Conservation (phyloP, 2,113 vertebrate genomes). For the Chrysochloris asiatica region DNA sequence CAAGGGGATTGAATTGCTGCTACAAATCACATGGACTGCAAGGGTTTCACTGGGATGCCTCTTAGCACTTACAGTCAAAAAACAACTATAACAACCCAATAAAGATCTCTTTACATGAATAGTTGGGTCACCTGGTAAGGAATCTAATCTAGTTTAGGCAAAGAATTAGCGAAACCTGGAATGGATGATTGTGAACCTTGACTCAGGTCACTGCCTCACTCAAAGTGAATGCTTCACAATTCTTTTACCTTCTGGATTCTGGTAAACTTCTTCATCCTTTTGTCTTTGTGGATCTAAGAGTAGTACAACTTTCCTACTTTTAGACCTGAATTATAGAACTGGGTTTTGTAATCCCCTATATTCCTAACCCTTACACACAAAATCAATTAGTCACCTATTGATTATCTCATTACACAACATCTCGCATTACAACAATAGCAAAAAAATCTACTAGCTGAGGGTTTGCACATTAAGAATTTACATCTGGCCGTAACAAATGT, state of each 20-base stretch:
- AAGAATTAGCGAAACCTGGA: neutral
- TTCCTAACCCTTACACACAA: neutral
- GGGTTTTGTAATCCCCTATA: constrained; percentile 18
- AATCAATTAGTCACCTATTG: neutral
- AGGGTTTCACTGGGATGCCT: neutral
- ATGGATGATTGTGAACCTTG: neutral
- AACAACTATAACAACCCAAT: too few species aligned
- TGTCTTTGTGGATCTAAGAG: neutral
- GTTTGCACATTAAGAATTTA: too few species aligned
- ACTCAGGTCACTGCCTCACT: neutral
- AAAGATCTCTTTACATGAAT: too few species aligned
- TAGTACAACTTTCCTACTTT: too few species aligned
- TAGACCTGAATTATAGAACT: neutral
- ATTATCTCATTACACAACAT: neutral
- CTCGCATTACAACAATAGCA: too few species aligned
- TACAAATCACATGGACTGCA: neutral
- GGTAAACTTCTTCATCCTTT: constrained; percentile 9
- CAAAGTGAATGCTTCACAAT: neutral
- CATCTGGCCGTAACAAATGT: too few species aligned
- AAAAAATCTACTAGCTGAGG: too few species aligned
- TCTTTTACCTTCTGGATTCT: neutral
- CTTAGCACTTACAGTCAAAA: neutral
- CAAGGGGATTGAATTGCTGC: neutral
- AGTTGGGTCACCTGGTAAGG: too few species aligned
- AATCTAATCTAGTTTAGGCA: neutral